These are phyloP conservation scores for Nasonia vitripennis DNA, from an alignment of 1,140 invertebrate genomes.

Conservation along the genomic window DNA sequence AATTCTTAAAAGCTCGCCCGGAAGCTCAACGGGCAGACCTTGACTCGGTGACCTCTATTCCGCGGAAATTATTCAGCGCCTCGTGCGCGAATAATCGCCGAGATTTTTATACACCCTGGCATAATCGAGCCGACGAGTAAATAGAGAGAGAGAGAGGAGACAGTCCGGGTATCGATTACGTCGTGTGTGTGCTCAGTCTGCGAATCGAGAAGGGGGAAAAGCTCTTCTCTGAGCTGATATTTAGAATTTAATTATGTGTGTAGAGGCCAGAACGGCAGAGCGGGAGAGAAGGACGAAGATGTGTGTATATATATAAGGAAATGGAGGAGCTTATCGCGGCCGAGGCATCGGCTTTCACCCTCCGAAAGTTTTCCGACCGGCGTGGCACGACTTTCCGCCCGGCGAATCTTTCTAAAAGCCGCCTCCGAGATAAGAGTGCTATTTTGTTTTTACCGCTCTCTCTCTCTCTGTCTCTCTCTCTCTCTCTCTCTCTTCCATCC, in stretches of 20 bases:
- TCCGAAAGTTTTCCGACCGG: not conserved
- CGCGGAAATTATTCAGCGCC: not conserved
- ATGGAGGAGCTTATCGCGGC: not conserved
- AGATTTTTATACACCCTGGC: not conserved
- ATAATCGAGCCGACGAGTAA: not conserved
- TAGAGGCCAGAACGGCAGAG: not conserved
- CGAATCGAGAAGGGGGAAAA: too few relatives aligned
- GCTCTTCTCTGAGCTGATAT: not conserved
- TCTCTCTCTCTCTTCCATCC: not conserved
- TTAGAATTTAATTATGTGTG: not conserved
- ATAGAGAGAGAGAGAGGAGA: not conserved
- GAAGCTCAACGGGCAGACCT: conserved; percentile 17
- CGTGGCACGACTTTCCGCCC: not conserved
- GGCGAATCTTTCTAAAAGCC: not conserved
- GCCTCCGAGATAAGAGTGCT: not conserved
- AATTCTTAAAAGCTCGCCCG: conserved; percentile 17
- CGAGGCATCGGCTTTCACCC: not conserved
- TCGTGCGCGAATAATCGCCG: not conserved
- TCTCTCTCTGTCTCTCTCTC: too few relatives aligned
- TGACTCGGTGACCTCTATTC: not conserved
- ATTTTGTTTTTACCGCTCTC: not conserved
- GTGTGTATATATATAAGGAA: not conserved
- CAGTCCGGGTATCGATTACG: not conserved
- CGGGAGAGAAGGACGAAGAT: not conserved
- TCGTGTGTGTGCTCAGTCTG: too few relatives aligned